Conservation (phyloP, 2,113 vertebrate genomes). For the Zosterops lateralis region DNA sequence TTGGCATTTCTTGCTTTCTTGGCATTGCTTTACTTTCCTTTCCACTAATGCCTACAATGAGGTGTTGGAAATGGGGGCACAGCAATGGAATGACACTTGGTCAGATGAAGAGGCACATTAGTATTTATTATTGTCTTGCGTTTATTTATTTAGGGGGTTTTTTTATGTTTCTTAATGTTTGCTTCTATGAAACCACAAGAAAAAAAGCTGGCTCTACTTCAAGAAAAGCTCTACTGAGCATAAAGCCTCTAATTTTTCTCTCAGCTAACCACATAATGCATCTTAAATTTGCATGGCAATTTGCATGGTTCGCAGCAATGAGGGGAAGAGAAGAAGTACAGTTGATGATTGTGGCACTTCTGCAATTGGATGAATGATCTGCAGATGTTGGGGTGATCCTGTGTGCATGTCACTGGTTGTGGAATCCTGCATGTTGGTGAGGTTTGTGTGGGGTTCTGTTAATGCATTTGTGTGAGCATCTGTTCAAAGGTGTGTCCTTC, state of each 20-base stretch:
- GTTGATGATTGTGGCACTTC: not conserved
- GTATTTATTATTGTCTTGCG: not conserved
- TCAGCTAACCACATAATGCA: not conserved
- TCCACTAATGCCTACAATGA: not conserved
- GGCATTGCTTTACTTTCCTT: not conserved
- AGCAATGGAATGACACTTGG: not conserved
- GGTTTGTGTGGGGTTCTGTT: not conserved
- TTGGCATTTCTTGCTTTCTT: not conserved
- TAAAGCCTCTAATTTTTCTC: not conserved
- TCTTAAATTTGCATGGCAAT: not conserved
- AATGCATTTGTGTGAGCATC: not conserved
- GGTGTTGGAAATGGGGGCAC: not conserved
- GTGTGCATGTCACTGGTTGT: fast-evolving
- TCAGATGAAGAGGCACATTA: not conserved
- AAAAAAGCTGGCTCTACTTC: not conserved
- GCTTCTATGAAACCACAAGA: not conserved
- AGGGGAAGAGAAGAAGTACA: not conserved
- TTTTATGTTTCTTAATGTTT: not conserved
- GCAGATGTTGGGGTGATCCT: not conserved
- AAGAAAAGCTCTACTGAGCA: not conserved
- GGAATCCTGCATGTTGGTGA: not conserved
- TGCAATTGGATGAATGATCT: not conserved
- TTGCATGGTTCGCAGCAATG: not conserved
- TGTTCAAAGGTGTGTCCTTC: not conserved
- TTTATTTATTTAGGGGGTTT: not conserved